Percentiles rank a stretch among this genome's conserved stretches.
Evolutionary conservation across 2,888 invertebrate species (phyloP).

Genomic region (Drosophila picticornis): DNA sequence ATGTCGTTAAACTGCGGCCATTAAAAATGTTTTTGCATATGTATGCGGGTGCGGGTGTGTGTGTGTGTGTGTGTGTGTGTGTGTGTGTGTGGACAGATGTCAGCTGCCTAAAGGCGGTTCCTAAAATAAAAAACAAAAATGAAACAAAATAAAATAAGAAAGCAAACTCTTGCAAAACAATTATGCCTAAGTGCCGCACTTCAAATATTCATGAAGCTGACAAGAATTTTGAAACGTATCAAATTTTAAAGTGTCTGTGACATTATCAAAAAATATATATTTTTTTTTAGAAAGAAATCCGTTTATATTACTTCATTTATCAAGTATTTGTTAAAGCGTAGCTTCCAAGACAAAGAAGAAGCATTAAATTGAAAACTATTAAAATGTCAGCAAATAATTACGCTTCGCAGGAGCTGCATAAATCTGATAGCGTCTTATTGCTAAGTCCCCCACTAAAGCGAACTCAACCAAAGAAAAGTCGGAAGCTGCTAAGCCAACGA

Average conservation of each 20-base stretch:
- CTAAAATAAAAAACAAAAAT: conserved; percentile 7
- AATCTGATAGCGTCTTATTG: conserved; percentile 66
- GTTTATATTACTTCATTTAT: neutral
- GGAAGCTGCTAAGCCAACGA: conserved; percentile 56
- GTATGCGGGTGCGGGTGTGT: too few species aligned
- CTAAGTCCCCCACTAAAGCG: conserved; percentile 74
- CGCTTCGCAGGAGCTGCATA: conserved; percentile 64
- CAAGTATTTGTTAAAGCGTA: conserved; percentile 10
- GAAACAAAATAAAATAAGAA: conserved; percentile 2
- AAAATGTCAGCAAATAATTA: conserved; percentile 79
- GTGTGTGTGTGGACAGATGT: conserved; percentile 40
- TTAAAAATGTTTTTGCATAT: conserved; percentile 53
- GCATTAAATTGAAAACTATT: conserved; percentile 68
- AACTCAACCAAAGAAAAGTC: conserved; percentile 50
- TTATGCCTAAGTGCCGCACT: conserved; percentile 66
- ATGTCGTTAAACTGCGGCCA: conserved; percentile 67
- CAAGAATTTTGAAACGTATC: conserved; percentile 23
- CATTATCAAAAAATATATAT: neutral
- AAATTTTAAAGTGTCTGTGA: conserved; percentile 10
- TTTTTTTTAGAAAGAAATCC: conserved; percentile 2
- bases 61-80: neutral
- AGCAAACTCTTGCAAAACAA: conserved; percentile 58
- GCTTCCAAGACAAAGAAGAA: conserved; percentile 24
- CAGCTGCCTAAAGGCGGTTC: conserved; percentile 41
- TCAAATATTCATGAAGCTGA: conserved; percentile 68